Evolutionary conservation across 30 jellyfish, hydroid and myxozoan genomes (phyloP), one percentile per base, ranked within the genome.

Genomic region (Aurelia aurita): DNA sequence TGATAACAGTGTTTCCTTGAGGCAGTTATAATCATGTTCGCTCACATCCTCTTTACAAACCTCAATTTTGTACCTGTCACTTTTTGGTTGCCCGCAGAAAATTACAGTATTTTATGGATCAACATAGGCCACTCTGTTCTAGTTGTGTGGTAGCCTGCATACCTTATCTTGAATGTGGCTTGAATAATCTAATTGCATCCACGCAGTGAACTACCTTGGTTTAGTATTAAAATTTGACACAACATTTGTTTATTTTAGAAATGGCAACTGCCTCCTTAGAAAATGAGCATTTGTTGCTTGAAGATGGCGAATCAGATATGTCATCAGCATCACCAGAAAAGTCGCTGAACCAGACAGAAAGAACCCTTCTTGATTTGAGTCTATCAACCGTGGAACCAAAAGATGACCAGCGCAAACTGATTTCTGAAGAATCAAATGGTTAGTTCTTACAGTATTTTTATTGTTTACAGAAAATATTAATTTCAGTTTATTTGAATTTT

Each of bases 291-390:
- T 66, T 83, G 45, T 39, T 71, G 47, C 69, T 82, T 14, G 64
- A 67, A 8, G 85, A 69, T 67, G 91, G 82, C 4, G 90, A 80
- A 64, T 80, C 91, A 0, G 93, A 83, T 18, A 64, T 71, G 9
- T 54, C 80, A 69, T 51, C 49, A 22, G 66, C 77, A 22, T 68
- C 80, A 26, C 86, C 93, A 9, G 93, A 83, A 29, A 83, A 69
- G 53, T 6, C 80, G 5, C 10, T 55, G 32, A 70, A 83, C 80
- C 35, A 83, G 64, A 83, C 93, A 28, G 87, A 62, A 15, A 71
- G 72, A 34, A 83, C 93, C 1, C 73, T 83, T 31, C 74, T 83
- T 47, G 93, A 83, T 23, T 53, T 82, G 58, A 82, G 85, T 43
- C 55, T 82, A 72, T 47, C 85, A 29, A 8, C 69, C 20, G 18